Conservation (phyloP, 2,113 vertebrate species). For the Sturnus vulgaris region DNA sequence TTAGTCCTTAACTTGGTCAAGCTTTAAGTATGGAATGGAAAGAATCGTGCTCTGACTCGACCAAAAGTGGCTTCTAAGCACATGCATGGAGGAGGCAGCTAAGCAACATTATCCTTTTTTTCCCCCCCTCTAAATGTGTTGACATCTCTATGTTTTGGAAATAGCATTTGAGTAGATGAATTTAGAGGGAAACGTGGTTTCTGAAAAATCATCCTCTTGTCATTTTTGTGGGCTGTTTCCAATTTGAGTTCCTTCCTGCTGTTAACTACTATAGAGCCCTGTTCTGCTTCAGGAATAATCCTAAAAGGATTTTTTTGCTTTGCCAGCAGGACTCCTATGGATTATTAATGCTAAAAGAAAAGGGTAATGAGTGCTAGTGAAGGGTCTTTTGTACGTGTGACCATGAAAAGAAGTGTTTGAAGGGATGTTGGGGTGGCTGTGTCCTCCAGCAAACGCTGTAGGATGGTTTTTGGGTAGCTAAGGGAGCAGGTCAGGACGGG, state of each 20-base stretch:
- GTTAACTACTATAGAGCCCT: background rate
- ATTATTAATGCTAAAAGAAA: background rate
- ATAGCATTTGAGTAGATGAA: background rate
- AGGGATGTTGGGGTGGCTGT: background rate
- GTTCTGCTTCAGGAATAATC: background rate
- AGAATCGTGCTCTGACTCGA: background rate
- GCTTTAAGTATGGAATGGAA: background rate
- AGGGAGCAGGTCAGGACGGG: background rate
- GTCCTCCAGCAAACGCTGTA: background rate
- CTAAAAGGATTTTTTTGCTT: background rate
- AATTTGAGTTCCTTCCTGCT: constrained; percentile 24
- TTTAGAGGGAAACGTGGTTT: constrained; percentile 14
- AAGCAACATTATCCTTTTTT: background rate
- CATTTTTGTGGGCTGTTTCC: constrained; percentile 39
- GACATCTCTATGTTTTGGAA: constrained; percentile 7
- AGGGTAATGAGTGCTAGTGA: background rate
- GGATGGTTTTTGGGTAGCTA: background rate
- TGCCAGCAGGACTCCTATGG: background rate
- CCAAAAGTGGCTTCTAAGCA: background rate
- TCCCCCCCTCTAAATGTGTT: background rate
- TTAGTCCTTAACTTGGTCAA: background rate
- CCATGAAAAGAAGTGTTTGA: background rate
- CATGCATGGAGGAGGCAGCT: background rate
- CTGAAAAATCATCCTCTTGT: constrained; percentile 7
- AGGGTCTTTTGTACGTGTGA: background rate